Base-by-base conservation (phyloP, 2,113 vertebrate genomes). In the Gadus macrocephalus region DNA sequence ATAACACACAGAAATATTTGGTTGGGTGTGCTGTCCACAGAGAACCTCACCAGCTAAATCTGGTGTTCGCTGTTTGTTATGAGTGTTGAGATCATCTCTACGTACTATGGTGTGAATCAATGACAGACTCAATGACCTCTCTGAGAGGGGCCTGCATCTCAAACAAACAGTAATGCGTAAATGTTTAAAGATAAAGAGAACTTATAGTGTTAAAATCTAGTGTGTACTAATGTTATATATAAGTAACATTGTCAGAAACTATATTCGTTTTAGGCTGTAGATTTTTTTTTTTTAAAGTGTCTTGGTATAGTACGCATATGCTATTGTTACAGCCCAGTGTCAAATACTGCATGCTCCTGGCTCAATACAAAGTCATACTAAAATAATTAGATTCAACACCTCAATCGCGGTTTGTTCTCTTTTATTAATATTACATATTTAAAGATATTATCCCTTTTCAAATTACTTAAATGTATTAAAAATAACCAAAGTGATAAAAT, bases 321-420 rank as follows among this genome's bases (percentile, higher is more conserved):
- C 19, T 66, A 35, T 68, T 70, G 64, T 56, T 75, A 14, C 83
- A 83, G 56, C 64, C 72, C 16, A n/a, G 64, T 78, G 83, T 71
- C 76, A 83, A 86, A 86, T 87, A 78, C 78, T 81, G 63, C 83
- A 85, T 16, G 31, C 17, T 17, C 62, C 71, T 73, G 80, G 56
- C 64, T 78, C 70, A 83, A 74, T 77, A 69, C 35, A 64, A 64
- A 68, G 35, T 65, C 55, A 9, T 64, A 15, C 61, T 25, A 15
- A 25, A 27, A 68, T 75, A 4, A 55, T 35, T 35, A 73, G 42
- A 25, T 25, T 72, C 62, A 71, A 59, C 5, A 27, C 64, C 61
- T 63, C 49, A 68, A 14, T 65, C 62, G 2, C 56, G 5, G n/a
- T 58, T n/a, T 17, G 55, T 49, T 49, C 42, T 49, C 42, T 49